phyloP scores from a whole-genome alignment of 2,888 invertebrate genomes.

The Rosalia funebris region DNA sequence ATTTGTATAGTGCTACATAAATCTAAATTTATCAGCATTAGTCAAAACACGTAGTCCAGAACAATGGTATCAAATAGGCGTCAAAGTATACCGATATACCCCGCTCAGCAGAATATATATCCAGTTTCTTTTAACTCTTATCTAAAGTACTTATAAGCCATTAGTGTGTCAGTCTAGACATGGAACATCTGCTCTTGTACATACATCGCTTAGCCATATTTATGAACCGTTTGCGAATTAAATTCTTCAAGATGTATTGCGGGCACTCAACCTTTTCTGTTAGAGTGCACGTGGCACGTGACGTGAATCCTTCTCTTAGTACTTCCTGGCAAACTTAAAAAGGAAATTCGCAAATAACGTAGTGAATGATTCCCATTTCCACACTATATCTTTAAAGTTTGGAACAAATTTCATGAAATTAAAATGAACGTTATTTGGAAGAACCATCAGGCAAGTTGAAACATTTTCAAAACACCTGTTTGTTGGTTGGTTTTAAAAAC shows the following conservation, averaged over 20 bases:
- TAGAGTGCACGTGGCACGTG: neutral
- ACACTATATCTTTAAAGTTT: no score
- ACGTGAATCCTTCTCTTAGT: neutral
- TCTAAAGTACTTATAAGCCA: conserved; percentile 2
- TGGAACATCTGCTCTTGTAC: conserved; percentile 6
- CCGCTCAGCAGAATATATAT: neutral
- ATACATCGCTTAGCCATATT: neutral
- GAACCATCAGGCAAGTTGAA: no score
- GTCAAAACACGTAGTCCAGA: no score
- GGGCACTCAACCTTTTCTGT: neutral
- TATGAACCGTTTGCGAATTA: conserved; percentile 2
- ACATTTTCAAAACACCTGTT: no score
- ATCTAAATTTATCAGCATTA: no score
- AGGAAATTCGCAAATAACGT: no score
- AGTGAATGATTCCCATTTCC: no score
- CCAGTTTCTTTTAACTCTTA: neutral
- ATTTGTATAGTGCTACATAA: no score
- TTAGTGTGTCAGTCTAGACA: conserved; percentile 8
- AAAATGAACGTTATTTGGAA: no score
- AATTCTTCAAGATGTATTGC: neutral
- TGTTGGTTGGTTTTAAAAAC: no score
- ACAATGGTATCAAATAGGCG: no score
- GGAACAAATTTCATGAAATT: no score
- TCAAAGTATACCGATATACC: neutral
- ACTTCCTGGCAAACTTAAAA: neutral